Base-by-base conservation (phyloP, 2,113 vertebrate species). In the Aegypius monachus region DNA sequence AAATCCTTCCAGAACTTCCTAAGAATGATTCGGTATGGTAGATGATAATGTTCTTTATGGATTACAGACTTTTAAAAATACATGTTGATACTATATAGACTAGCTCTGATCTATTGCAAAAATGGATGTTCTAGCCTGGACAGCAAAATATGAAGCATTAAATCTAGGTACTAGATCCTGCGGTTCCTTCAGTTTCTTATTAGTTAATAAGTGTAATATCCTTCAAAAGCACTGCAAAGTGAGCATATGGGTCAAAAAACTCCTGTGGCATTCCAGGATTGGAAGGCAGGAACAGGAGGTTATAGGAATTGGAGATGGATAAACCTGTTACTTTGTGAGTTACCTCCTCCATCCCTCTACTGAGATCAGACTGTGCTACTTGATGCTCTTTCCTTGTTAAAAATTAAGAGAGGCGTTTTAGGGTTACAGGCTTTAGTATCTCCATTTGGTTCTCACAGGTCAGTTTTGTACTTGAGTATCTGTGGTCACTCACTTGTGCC, bases 141-240 rank as follows among this genome's bases (percentile, higher is more conserved):
- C 79, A 95, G 86, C 83, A 90, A 95, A 96, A 88, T 92, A 72
- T 22, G 52, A 96, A 88, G 94, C 94, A 95, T 93, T 95, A 96
- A 84, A 95, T 95, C 26, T 80, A 81, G 79, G 63, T 93, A 90
- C 88, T 86, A 94, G 96, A 91, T 95, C 67, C 91, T 96, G 86
- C 68, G 81, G 65, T 95, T 96, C 80, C 81, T 97, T 92, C 91
- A 94, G 96, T 73, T 95, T 82, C 88, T 94, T 94, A 88, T 22
- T 96, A 94, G 94, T 96, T 97, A 95, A 95, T 96, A 92, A 96
- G 62, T 65, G 66, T 78, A 95, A 94, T 97, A 97, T 96, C 80
- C 82, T 93, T 90, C 80, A 94, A 47, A 92, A 95, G 62, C 82
- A 55, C 4, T 4, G 87, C 82, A 82, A 67, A 90, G 91, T 56